Conservation (phyloP, 1,140 invertebrate species). For the Drosophila watanabei region DNA sequence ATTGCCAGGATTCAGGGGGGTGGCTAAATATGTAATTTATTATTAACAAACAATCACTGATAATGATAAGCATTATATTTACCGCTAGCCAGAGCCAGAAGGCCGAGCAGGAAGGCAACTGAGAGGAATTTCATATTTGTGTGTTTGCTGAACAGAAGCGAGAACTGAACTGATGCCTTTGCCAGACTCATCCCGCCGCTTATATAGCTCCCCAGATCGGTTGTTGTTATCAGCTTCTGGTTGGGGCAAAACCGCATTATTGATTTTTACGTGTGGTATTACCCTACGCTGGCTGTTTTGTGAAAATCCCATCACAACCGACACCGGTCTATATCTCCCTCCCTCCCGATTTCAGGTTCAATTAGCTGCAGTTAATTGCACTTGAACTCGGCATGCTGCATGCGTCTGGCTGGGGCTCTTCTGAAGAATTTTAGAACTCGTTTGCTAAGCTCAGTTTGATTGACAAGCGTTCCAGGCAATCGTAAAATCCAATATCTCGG, state of each 20-base stretch:
- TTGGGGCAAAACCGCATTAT: conserved; percentile 33
- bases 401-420: conserved; percentile 13
- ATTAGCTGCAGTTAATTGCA: conserved; percentile 39
- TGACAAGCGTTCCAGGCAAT: conserved; percentile 30
- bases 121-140: conserved; percentile 71
- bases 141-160: conserved; percentile 22
- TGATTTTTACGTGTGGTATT: conserved; percentile 35
- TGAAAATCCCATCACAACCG: conserved; percentile 22
- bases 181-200: not conserved
- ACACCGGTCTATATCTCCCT: not conserved
- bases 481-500: conserved; percentile 2
- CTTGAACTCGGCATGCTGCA: conserved; percentile 6
- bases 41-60: not conserved
- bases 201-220: conserved; percentile 23
- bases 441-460: conserved; percentile 41
- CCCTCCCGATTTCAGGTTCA: conserved; percentile 28
- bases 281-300: conserved; percentile 9
- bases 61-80: not conserved
- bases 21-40: conserved; percentile 37
- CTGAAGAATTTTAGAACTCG: conserved; percentile 29
- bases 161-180: conserved; percentile 38
- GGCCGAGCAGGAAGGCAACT: conserved; percentile 64
- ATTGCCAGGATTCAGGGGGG: conserved; percentile 66
- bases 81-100: conserved; percentile 67
- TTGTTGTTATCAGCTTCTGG: conserved; percentile 14